Evolutionary conservation across 2,888 invertebrate genomes (phyloP).

Genomic region (Sceliomorpha sp.): DNA sequence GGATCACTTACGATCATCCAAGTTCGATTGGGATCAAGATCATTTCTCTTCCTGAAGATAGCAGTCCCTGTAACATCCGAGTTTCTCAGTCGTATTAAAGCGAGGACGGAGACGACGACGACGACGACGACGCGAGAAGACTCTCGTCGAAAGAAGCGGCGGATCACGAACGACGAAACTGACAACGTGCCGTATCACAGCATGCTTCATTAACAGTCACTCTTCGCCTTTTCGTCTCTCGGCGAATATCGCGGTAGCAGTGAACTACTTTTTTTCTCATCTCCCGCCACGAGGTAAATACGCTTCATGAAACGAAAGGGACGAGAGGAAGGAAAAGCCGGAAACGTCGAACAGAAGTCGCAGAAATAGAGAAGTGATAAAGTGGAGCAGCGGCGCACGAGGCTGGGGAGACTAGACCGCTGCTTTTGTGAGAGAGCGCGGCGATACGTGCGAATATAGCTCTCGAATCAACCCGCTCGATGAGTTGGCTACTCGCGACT

Average conservation of each 20-base stretch:
- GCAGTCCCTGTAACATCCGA: too few species aligned
- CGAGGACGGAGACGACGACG: constrained; percentile 27
- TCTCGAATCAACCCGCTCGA: constrained; percentile 70
- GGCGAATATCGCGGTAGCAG: constrained; percentile 3
- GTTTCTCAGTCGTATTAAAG: constrained; percentile 18
- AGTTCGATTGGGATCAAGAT: too few species aligned
- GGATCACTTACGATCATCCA: too few species aligned
- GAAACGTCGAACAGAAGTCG: background rate
- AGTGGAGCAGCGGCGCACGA: too few species aligned
- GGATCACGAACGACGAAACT: constrained; percentile 1
- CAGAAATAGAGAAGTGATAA: background rate
- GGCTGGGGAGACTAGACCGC: background rate
- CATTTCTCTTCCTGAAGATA: too few species aligned
- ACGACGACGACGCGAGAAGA: too few species aligned
- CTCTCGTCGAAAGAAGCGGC: too few species aligned
- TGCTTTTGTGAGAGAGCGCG: background rate
- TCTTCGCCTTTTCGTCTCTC: background rate
- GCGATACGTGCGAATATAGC: constrained; percentile 14
- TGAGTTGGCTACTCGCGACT: constrained; percentile 74
- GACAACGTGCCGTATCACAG: constrained; percentile 1
- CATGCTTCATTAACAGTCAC: constrained; percentile 3
- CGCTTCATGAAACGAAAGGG: background rate
- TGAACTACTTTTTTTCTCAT: constrained; percentile 4
- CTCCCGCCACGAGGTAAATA: background rate
- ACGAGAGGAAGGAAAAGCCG: background rate